Conservation (phyloP, 1,140 invertebrate species). For the Callitettix versicolor region DNA sequence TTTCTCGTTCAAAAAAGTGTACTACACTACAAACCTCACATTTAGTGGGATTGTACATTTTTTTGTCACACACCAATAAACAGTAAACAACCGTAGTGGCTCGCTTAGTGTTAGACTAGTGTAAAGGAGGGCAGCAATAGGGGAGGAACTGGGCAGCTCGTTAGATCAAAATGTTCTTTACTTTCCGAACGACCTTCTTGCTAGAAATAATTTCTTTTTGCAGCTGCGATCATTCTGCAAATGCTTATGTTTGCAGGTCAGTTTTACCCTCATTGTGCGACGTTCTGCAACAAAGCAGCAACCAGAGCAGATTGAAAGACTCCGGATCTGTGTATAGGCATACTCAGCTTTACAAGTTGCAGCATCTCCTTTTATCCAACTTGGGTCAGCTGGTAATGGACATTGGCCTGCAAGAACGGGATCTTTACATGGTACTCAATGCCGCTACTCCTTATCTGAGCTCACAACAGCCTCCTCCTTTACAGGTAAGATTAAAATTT, state of each 20-base stretch:
- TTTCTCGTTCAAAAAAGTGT: too few species aligned
- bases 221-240: too few species aligned
- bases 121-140: too few species aligned
- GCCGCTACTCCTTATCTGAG: constrained; percentile 42
- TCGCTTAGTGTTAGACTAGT: too few species aligned
- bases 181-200: too few species aligned
- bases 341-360: constrained; percentile 47
- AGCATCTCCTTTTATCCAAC: constrained; percentile 40
- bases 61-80: too few species aligned
- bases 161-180: too few species aligned
- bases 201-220: too few species aligned
- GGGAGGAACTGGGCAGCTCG: too few species aligned
- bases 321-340: constrained; percentile 43
- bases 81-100: too few species aligned
- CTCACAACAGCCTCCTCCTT: constrained; percentile 41
- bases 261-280: constrained; percentile 45
- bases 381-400: constrained; percentile 39
- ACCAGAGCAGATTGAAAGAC: constrained; percentile 46
- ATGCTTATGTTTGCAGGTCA: constrained; percentile 39
- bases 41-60: too few species aligned
- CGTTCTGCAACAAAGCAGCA: constrained; percentile 37
- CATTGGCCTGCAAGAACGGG: constrained; percentile 39
- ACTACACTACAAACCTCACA: too few species aligned
- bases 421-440: constrained; percentile 37
- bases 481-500: constrained; percentile 56